These are phyloP conservation scores for Colius striatus DNA, from an alignment of 2,113 vertebrate species.

Conservation along the genomic window DNA sequence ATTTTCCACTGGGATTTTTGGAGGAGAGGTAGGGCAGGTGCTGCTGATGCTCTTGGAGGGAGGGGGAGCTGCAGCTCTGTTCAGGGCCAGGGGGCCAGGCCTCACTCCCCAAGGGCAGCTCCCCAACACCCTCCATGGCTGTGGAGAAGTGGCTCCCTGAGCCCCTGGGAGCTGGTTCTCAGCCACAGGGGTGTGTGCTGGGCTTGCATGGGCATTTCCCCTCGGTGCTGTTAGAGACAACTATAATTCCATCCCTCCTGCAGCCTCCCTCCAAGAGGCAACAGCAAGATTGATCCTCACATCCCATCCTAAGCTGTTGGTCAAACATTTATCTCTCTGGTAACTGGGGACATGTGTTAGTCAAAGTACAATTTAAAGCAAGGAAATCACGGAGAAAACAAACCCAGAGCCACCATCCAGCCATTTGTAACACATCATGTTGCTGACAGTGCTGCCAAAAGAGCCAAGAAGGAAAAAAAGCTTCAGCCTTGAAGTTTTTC, in stretches of 20 bases:
- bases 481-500: slow-evolving; percentile 41
- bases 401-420: background rate
- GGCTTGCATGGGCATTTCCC: background rate
- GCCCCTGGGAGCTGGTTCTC: background rate
- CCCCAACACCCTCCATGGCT: too few relatives aligned
- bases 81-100: background rate
- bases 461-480: background rate
- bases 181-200: background rate
- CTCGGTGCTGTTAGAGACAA: accelerated
- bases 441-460: slow-evolving; percentile 19
- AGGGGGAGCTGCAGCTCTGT: background rate
- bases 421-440: background rate
- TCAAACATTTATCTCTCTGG: background rate
- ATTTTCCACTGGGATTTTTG: background rate
- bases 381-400: slow-evolving; percentile 13
- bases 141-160: accelerated
- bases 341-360: background rate
- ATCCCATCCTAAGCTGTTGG: background rate
- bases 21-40: background rate
- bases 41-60: background rate
- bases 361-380: slow-evolving; percentile 1
- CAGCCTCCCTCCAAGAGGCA: background rate
- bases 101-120: accelerated
- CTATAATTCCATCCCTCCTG: background rate
- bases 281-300: background rate